Base-by-base conservation (phyloP, 2,888 invertebrate genomes). In the Drosophila parthenogenetica region DNA sequence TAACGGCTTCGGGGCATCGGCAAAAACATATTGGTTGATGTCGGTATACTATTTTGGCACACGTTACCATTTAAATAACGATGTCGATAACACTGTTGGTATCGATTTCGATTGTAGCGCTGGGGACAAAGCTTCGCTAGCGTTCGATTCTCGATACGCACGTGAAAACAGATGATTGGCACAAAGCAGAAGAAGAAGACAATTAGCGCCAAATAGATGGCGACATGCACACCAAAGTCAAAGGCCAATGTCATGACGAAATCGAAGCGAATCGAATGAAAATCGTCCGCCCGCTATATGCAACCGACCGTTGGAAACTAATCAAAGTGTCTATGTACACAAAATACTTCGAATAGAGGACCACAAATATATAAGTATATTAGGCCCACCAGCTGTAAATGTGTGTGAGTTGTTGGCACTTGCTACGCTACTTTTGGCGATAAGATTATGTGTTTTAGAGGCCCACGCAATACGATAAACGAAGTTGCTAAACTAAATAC, bases 141-240 rank as follows among this genome's bases (percentile, higher is more conserved):
- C 7, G 77, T 76, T 54, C 70, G 73, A 58, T 61, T 88, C 60
- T 81, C 75, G 19, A 90, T 50, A 39, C 86, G 89, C 42, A 89
- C 78, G 70, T 62, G 77, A 42, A 76, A 89, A 61, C 90, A 90
- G n/a, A 86, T n/a, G 4, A 87, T 17, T 2, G 89, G 88, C 25
- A 89, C 25, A 0, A 79, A 40, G 50, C 77, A 74, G 35, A 89
- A 86, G 8, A 84, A 35, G 7, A 89, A n/a, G 0, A 82, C 13
- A 4, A 79, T 60, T 29, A 78, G 11, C 7, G 62, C 55, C 49
- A 88, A 11, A 45, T 75, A 79, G 40, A 89, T 50, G 49, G 57
- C 74, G 11, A 87, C 17, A 37, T 79, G 63, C 0, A 85, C 48
- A 13, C 62, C 77, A 35, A 68, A 70, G 4, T 66, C 71, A 8